Base-by-base conservation (phyloP, 2,113 vertebrate genomes). In the Ursus arctos region DNA sequence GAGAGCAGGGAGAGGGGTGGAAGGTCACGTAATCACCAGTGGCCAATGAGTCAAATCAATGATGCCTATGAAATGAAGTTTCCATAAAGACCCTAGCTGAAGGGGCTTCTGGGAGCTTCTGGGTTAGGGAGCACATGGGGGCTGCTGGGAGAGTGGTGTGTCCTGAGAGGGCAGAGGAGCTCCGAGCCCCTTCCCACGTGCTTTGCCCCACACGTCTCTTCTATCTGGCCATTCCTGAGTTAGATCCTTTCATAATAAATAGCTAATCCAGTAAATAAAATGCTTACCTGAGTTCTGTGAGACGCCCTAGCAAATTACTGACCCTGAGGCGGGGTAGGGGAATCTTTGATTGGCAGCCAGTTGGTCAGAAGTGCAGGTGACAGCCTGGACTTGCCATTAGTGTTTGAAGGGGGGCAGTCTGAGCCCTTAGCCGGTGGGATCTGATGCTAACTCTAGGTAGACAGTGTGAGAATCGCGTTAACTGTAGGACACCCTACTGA, bases 121-220 rank as follows among this genome's bases (percentile, higher is more conserved):
- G 3, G 6, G 2, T 14, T 59, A 65, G 53, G 57, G 26, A 80
- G 18, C 49, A 40, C 21, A 12, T 36, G 10, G 33, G 63, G 14
- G 14, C 22, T 69, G 13, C 51, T 33, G 65, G 77, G 36, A n/a
- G 51, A 12, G 13, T n/a, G 65, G 28, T 47, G 36, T 24, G 49
- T 14, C 4, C 36, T 7, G 63, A 53, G 74, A 57, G 51, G 51
- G 13, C 49, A 40, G 4, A 3, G 61, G 51, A 55, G 12, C n/a
- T 40, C 33, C 5, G 2, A 0, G 5, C 4, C 13, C 9, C 51
- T 71, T 57, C 19, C 49, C 28, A 31, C 49, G 14, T 0, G 14
- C n/a, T 65, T 33, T 69, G 89, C 19, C 19, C 63, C 16, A 3
- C 22, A 19, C 5, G 7, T 33, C 26, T 82, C 28, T 57, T 18